Evolutionary conservation across 2,113 vertebrate species (phyloP), one percentile per base, ranked within the genome.

Genomic region (Dascyllus trimaculatus): DNA sequence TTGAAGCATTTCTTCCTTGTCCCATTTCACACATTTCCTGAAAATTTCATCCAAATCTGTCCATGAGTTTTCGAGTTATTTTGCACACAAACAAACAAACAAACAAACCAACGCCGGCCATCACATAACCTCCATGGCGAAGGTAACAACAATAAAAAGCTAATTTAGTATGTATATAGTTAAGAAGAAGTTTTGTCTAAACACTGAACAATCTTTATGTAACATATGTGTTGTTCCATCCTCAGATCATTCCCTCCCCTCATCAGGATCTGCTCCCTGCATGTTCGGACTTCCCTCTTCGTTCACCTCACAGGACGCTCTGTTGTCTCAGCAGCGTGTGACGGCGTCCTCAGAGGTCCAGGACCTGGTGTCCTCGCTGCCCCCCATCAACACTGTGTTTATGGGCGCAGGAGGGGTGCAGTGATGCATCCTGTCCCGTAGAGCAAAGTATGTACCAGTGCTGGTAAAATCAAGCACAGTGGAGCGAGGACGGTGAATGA

Each of bases 341-440:
- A 17, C 77, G 1, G 52, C 89, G 0, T 83, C 91, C 5, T 91
- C 85, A 5, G 93, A 95, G 13, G 91, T 94, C 18, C 93, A 95
- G 84, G 96, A 98, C 74, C 93, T 97, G 90, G 95, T 96, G 51
- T 96, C 98, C 1, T 97, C 97, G 35, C 94, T 99, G 77, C 98
- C 98, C 48, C 97, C 98, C 78, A 99, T 99, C 93, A 98, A 99
- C 79, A 99, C 98, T 0, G 98, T 99, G 78, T 99, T 99, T 86
- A 97, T 99, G 98, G 98, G 97, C 2, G 54, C 96, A 26, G 91
- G 96, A 60, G 96, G 95, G 56, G 95, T 96, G 38, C 95, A 96
- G n/a, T 97, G 86, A 96, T 61, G 4, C 40, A 32, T 3, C 17
- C 21, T 4, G 4, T 51, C 48, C 19, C 8, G 9, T 51, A 17